Evolutionary conservation across 2,888 invertebrate species (phyloP), one percentile per base, ranked within the genome.

Genomic region (Sclerodermus sp.): DNA sequence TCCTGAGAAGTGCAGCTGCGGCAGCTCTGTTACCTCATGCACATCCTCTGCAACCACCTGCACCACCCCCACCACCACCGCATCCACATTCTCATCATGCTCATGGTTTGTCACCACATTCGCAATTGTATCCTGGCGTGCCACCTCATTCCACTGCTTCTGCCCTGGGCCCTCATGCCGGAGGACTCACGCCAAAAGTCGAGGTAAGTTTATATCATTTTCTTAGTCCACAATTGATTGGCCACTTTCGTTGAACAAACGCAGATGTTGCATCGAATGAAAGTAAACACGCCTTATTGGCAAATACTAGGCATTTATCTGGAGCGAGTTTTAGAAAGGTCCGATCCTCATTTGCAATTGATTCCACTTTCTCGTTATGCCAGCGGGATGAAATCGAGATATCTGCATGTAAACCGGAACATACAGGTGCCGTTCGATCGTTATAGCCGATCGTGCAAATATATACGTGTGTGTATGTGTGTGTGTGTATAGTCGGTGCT

Each of bases 1-100:
- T 93, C 70, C 84, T 87, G 79, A 85, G 84, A 70, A 90, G 81
- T 77, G 87, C 83, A 71, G 74, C 72, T 4, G 74, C 78, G n/a
- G 66, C 83, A 79, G 42, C 73, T 69, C 52, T 84, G 77, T 1
- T 84, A 79, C 37, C 84, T 77, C 15, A 84, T 80, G 65, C 84
- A 76, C 74, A 85, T 79, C 70, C 74, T 8, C 56, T 72, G 30
- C 74, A 73, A 38, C 69, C 73, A 2, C 71, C 71, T 6, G 73
- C 68, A 16, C 71, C 74, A 1, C 73, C 70, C 1, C 68, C 70
- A 3, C 72, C 70, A 1, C 74, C 71, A 12, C 70, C 71, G 10
- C 75, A 71, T 42, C 57, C 66, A 6, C 70, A 70, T 48, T 60
- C 70, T 10, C 76, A 76, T 54, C 65, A 70, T 32, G 47, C 68